Base-by-base conservation (phyloP, 2,797 vertebrate genomes). In the Oceanodroma leucorhoa region DNA sequence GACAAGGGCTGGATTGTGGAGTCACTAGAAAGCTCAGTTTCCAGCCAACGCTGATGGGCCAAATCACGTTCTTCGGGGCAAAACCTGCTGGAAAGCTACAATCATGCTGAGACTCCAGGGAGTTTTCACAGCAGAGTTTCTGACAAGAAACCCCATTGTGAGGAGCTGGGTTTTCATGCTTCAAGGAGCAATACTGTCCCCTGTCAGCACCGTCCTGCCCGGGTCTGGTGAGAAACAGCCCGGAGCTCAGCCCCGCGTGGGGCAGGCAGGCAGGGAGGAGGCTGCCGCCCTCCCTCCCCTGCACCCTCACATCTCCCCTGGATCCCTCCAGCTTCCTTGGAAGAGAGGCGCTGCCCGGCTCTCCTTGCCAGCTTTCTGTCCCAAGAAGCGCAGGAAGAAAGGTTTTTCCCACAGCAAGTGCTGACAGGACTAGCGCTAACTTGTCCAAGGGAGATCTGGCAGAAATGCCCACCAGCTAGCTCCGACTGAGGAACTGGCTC, bases 1-100 rank as follows among this genome's bases (percentile, higher is more conserved):
- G 96, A 93, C 91, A 95, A 93, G 90, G 64, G 41, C 40, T 90
- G 81, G 86, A 93, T 89, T 96, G 90, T 94, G 77, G 83, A 82
- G 87, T 80, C 79, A 76, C 70, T 87, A 69, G 62, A 90, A 90
- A 85, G 71, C 82, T 95, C 78, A 61, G 75, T 84, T 95, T 94
- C 77, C 80, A 92, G 80, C 50, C 87, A 85, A 1, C 4, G 7
- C 79, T 50, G 60, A 76, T 85, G 53, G 87, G 71, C 81, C 77
- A 93, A 96, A 94, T 79, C 58, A 43, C 0, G 11, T 57, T 84
- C 67, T 87, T 65, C 14, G 65, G 83, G 78, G 67, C 11, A 89
- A 94, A 95, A 89, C 22, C 93, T 87, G 45, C 73, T 55, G 86
- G 70, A 94, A 94, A 89, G 38, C 55, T 73, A 18, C 43, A 84